Evolutionary conservation across 2,797 vertebrate species (phyloP), one percentile per base, ranked within the genome.

Genomic region (Apogon hyalosoma): DNA sequence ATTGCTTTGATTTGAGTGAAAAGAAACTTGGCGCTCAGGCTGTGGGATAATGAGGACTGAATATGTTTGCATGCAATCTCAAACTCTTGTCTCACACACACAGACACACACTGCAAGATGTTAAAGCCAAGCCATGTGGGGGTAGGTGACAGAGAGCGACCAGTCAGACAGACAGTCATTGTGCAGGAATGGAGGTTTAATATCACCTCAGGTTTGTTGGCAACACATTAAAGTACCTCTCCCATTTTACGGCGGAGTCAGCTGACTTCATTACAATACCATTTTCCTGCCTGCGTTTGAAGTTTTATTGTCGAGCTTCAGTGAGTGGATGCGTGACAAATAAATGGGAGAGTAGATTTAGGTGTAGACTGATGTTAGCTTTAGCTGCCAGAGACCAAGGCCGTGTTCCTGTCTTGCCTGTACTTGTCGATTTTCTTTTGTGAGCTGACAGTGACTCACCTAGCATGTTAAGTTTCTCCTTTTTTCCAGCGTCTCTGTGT

Each of bases 171-270:
- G 13, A 81, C 73, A 79, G 69, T 88, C 87, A 87, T 82, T 81
- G 84, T 88, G 81, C 64, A 80, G 87, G 90, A 89, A 89, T 86
- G 86, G 80, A 86, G 84, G 75, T 63, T 75, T 54, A 79, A 81
- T 76, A 78, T 78, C 83, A 86, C 88, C 86, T 84, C 77, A 59
- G 87, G 82, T 82, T 75, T 61, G 85, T 77, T 90, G 90, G 88
- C 86, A 57, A 65, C 71, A 80, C 85, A 83, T 89, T 75, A 90
- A 88, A 92, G 77, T 65, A 49, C 71, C 40, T 69, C 62, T 73
- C 75, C 71, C 18, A 11, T 78, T 87, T 82, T 77, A 79, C 79
- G 68, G 45, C 46, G 64, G 58, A 75, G 73, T 72, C 40, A 56
- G 58, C 66, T 79, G 82, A 83, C 70, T 80, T 82, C 69, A 84